Percentiles rank a stretch among this genome's conserved stretches.
These are phyloP conservation scores for Cyanistes caeruleus DNA, from an alignment of 2,113 vertebrate species.

Conservation along the genomic window DNA sequence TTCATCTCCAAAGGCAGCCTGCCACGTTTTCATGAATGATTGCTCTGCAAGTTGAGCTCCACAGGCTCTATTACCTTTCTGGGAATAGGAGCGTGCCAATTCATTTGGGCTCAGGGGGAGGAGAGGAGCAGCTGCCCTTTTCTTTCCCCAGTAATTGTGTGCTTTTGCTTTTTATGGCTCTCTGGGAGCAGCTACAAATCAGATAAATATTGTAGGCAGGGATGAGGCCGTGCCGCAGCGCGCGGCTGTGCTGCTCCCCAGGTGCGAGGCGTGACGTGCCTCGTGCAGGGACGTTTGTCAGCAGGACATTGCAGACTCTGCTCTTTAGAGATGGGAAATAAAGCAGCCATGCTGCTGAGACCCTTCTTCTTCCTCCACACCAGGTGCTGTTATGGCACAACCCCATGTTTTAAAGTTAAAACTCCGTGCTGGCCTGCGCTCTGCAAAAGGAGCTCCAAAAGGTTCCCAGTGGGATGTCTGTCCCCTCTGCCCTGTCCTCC, in stretches of 20 bases:
- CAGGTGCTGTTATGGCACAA: background rate
- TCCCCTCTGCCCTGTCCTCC: background rate
- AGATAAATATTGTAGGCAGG: background rate
- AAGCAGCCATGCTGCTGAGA: background rate
- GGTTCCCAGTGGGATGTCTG: rapidly evolving
- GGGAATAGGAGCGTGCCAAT: conserved; percentile 22
- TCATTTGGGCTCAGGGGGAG: conserved; percentile 12
- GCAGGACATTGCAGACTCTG: background rate
- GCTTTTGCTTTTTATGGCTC: conserved; percentile 45
- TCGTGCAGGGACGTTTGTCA: background rate
- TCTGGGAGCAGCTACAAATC: conserved; percentile 33
- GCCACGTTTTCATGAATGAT: conserved; percentile 21
- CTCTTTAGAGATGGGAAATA: background rate
- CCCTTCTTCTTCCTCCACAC: background rate
- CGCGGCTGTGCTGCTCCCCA: background rate
- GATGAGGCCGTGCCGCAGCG: background rate
- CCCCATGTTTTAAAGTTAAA: background rate
- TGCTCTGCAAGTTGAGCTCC: conserved; percentile 29
- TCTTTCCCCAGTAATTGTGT: conserved; percentile 23
- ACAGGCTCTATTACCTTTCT: conserved; percentile 29
- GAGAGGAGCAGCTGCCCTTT: conserved; percentile 60
- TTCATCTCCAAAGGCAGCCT: background rate
- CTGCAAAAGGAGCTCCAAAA: background rate
- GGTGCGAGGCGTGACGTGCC: background rate
- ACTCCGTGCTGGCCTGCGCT: background rate